Percentiles rank a stretch among this genome's conserved stretches.
Conservation (phyloP, 2,888 invertebrate genomes). For the Cephus runcator region DNA sequence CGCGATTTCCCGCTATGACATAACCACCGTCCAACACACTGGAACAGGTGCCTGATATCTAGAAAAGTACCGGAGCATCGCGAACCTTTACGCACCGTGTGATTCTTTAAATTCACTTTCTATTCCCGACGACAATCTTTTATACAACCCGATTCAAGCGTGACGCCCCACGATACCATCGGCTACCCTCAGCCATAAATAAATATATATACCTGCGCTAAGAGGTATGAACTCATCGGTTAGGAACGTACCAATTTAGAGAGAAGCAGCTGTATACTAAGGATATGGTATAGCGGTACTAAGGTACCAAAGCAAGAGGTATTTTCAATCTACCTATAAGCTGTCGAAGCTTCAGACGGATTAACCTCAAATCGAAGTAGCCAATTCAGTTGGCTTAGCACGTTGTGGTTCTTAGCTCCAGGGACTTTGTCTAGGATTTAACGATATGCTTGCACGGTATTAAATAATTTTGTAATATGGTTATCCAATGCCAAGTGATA, state of each 20-base stretch:
- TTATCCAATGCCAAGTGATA: not conserved
- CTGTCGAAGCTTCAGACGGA: slow-evolving; percentile 12
- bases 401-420: slow-evolving; percentile 11
- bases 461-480: not conserved
- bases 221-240: too few species aligned
- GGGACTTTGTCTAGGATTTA: not conserved
- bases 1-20: not conserved
- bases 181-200: too few species aligned
- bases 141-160: not conserved
- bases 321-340: slow-evolving; percentile 10
- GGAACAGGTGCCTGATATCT: not conserved
- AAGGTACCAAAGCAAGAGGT: too few species aligned
- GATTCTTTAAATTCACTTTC: not conserved
- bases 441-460: not conserved
- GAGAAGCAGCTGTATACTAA: too few species aligned
- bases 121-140: not conserved
- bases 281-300: too few species aligned
- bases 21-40: not conserved
- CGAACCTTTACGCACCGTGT: not conserved
- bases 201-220: too few species aligned
- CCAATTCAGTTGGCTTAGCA: slow-evolving; percentile 11
- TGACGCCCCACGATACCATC: too few species aligned
- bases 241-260: too few species aligned
- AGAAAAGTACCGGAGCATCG: not conserved
- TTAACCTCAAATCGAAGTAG: slow-evolving; percentile 15